These are phyloP conservation scores for Scolopax mira DNA, from an alignment of 2,113 vertebrate species.

Conservation along the genomic window DNA sequence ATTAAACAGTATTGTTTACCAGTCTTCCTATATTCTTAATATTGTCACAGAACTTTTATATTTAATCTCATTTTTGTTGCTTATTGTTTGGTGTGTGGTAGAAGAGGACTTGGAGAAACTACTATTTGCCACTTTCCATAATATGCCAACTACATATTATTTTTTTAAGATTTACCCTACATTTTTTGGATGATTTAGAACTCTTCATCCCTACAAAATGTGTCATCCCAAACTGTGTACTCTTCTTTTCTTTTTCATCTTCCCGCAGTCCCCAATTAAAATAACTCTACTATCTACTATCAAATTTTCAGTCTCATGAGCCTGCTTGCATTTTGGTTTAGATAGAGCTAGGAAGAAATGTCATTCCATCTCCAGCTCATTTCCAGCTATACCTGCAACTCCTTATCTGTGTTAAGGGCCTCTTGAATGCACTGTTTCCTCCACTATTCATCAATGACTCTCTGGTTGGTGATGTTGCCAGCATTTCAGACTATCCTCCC, in stretches of 20 bases:
- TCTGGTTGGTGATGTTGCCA: fast-evolving
- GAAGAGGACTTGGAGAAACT: not conserved
- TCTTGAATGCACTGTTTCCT: not conserved
- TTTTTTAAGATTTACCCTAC: not conserved
- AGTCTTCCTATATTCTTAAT: not conserved
- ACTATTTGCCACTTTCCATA: not conserved
- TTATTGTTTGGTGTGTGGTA: not conserved
- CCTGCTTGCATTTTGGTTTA: not conserved
- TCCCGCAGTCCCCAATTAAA: not conserved
- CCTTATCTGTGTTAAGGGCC: not conserved
- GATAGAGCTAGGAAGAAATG: not conserved
- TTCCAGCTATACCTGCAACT: not conserved
- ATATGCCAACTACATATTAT: not conserved
- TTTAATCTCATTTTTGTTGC: not conserved
- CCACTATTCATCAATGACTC: not conserved
- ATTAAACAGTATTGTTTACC: not conserved
- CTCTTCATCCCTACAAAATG: not conserved
- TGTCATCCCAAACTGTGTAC: not conserved
- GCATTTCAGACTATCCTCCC: not conserved
- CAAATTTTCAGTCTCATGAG: not conserved
- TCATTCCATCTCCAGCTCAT: not conserved
- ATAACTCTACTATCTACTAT: not conserved
- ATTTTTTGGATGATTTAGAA: not conserved
- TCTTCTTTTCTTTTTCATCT: not conserved
- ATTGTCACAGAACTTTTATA: not conserved